phyloP scores from a whole-genome alignment of 2,113 vertebrate genomes.

The Herpetotheres cachinnans region DNA sequence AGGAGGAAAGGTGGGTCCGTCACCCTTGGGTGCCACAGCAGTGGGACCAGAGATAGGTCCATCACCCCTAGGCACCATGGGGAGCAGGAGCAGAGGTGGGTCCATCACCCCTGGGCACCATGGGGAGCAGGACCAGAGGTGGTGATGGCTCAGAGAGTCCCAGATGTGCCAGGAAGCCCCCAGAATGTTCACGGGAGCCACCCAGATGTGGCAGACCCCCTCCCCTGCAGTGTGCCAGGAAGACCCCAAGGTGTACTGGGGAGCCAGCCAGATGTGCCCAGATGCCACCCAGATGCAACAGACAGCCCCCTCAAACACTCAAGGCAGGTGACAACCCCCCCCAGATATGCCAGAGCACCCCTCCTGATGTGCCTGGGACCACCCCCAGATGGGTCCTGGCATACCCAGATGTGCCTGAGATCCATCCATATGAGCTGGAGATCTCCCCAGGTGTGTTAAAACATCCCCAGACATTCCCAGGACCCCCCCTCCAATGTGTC shows the following conservation, averaged over 20 bases:
- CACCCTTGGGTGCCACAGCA: accelerated
- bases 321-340: neutral
- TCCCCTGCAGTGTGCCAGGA: accelerated
- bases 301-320: too few relatives aligned
- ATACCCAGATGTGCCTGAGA: neutral
- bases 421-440: accelerated
- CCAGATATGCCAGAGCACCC: neutral
- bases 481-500: neutral
- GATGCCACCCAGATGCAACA: neutral
- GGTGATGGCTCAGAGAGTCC: too few relatives aligned
- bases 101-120: neutral
- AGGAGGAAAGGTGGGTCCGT: too few relatives aligned
- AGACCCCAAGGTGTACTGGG: accelerated
- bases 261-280: too few relatives aligned
- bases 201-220: neutral
- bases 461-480: neutral
- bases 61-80: accelerated
- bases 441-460: too few relatives aligned
- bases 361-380: too few relatives aligned
- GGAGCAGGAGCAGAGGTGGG: accelerated
- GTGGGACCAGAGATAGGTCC: too few relatives aligned
- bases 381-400: neutral
- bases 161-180: neutral
- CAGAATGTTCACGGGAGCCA: accelerated
- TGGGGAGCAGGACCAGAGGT: too few relatives aligned